These are phyloP conservation scores for Eueides isabella DNA, from an alignment of 1,140 invertebrate species.

Conservation along the genomic window DNA sequence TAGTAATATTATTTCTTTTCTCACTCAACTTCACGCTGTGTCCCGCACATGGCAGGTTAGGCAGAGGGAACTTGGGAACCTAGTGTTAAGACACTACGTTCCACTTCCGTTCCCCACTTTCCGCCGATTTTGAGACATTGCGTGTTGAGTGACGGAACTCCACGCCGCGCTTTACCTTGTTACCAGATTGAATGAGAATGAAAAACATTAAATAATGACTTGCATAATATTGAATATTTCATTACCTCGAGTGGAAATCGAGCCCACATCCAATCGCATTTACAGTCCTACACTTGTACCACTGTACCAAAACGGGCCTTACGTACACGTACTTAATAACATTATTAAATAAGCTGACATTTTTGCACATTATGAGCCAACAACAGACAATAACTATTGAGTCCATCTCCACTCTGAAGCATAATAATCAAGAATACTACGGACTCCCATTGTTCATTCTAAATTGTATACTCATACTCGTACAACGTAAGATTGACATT, in stretches of 20 bases:
- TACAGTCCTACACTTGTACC: neutral
- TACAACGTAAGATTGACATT: conserved; percentile 4
- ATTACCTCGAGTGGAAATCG: neutral
- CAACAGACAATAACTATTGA: neutral
- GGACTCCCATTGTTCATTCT: neutral
- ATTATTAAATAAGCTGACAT: neutral
- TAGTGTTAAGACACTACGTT: too few relatives aligned
- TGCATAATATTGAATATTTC: neutral
- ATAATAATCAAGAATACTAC: neutral
- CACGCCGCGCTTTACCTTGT: neutral
- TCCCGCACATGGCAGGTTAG: too few relatives aligned
- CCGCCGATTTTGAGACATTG: too few relatives aligned
- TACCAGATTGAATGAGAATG: neutral
- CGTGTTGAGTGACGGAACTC: too few relatives aligned
- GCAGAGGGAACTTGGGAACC: too few relatives aligned
- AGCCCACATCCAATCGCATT: neutral
- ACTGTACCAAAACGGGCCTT: neutral
- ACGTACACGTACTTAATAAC: too few relatives aligned
- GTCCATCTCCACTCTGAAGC: neutral
- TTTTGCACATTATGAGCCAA: neutral
- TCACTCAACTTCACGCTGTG: too few relatives aligned
- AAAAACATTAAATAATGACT: too few relatives aligned
- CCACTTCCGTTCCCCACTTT: too few relatives aligned
- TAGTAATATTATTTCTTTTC: too few relatives aligned
- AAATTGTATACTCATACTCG: neutral